Evolutionary conservation across 2,888 invertebrate species (phyloP).

Genomic region (Amphipyra tragopoginis): DNA sequence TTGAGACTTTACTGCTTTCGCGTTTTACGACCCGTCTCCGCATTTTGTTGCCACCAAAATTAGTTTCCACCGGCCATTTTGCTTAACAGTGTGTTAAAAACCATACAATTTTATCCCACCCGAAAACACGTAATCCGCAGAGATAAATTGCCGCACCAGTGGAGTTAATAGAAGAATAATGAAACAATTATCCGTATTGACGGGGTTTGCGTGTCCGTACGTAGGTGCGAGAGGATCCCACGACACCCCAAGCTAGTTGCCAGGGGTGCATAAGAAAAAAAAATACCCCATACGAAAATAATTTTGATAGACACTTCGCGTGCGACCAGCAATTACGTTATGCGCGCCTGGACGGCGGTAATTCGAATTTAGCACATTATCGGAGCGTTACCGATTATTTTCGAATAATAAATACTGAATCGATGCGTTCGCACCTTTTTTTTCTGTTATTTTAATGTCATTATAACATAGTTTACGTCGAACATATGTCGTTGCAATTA

Average conservation of each 20-base stretch:
- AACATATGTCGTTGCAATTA: conserved; percentile 68
- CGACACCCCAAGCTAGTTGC: conserved; percentile 67
- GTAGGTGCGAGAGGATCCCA: conserved; percentile 72
- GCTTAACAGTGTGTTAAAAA: conserved; percentile 62
- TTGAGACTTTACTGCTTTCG: conserved; percentile 75
- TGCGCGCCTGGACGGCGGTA: conserved; percentile 69
- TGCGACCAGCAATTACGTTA: conserved; percentile 84
- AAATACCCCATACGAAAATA: conserved; percentile 83
- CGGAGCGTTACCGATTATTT: conserved; percentile 82
- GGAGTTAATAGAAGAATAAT: conserved; percentile 89
- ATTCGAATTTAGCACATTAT: conserved; percentile 88
- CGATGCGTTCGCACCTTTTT: conserved; percentile 83
- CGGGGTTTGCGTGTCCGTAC: conserved; percentile 81
- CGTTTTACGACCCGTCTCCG: conserved; percentile 77
- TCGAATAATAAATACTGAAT: conserved; percentile 77
- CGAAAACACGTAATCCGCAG: conserved; percentile 56
- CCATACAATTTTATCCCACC: conserved; percentile 57
- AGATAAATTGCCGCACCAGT: conserved; percentile 80
- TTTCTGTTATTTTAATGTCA: conserved; percentile 71
- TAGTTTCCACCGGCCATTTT: conserved; percentile 59
- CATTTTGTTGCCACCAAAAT: conserved; percentile 79
- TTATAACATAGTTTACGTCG: conserved; percentile 77
- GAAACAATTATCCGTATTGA: conserved; percentile 87
- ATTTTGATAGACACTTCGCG: conserved; percentile 90
- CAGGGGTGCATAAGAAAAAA: conserved; percentile 81